Conservation (phyloP, 2,797 vertebrate species). For the Heteromormyrus szaboi region DNA sequence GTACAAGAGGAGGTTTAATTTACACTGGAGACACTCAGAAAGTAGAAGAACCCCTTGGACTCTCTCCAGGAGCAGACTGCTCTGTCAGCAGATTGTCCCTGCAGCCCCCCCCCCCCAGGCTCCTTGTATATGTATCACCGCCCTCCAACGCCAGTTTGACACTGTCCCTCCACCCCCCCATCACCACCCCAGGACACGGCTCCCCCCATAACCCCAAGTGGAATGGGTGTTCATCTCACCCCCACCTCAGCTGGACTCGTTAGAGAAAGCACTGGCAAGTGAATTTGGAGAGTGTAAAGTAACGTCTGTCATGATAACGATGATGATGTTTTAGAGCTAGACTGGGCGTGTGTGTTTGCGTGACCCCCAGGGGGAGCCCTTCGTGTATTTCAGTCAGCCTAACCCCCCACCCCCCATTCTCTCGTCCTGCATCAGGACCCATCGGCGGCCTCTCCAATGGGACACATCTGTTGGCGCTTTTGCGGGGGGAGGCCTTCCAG, state of each 20-base stretch:
- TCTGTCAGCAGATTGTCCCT: not conserved
- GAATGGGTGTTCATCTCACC: not conserved
- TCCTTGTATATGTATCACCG: not conserved
- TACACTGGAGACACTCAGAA: not conserved
- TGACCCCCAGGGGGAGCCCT: not conserved
- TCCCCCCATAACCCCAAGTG: not conserved
- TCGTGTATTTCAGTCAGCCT: not conserved
- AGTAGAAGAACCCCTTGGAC: not conserved
- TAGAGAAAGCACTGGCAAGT: not conserved
- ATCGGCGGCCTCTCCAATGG: not conserved
- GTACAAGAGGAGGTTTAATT: not conserved
- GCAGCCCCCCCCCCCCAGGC: not conserved
- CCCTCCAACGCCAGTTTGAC: not conserved
- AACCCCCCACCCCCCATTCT: not conserved
- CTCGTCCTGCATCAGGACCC: not conserved
- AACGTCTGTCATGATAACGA: not conserved
- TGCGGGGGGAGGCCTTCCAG: not conserved
- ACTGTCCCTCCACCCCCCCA: not conserved
- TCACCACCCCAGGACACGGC: not conserved
- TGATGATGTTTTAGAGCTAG: not conserved
- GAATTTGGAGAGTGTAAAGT: not conserved
- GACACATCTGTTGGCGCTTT: not conserved
- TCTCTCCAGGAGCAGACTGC: not conserved
- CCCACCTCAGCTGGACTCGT: not conserved
- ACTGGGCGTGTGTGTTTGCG: not conserved